These are phyloP conservation scores for Apotomis turbidana DNA, from an alignment of 2,888 invertebrate genomes.

Conservation along the genomic window DNA sequence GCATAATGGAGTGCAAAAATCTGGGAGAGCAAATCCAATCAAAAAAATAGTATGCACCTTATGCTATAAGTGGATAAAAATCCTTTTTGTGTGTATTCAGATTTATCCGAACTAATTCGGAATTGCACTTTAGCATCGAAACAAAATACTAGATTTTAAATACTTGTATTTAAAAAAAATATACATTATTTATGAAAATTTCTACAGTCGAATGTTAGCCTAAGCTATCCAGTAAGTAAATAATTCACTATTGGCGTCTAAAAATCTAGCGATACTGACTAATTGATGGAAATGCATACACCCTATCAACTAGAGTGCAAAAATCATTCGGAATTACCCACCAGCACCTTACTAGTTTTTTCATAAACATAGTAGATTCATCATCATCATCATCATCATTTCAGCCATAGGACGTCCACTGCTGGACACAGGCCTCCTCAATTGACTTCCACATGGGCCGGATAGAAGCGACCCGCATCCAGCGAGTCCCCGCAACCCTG, in stretches of 20 bases:
- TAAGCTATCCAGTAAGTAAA: background rate
- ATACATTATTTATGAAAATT: background rate
- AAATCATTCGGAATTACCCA: too few relatives aligned
- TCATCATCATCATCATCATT: too few relatives aligned
- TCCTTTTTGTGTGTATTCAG: background rate
- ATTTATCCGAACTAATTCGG: conserved; percentile 8
- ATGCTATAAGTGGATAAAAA: background rate
- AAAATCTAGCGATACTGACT: background rate
- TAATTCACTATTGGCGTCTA: background rate
- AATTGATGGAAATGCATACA: background rate
- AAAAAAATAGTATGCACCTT: background rate
- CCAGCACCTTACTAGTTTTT: too few relatives aligned
- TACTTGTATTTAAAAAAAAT: background rate
- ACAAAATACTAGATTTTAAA: background rate
- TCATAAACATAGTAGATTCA: too few relatives aligned
- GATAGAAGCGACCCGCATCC: too few relatives aligned
- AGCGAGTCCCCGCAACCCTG: too few relatives aligned
- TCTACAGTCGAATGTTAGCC: too few relatives aligned
- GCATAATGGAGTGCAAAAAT: background rate
- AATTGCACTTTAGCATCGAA: background rate
- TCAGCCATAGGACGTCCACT: too few relatives aligned
- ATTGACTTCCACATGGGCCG: too few relatives aligned
- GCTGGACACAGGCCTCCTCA: too few relatives aligned
- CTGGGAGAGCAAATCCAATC: background rate
- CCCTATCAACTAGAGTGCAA: too few relatives aligned